Percentiles rank a stretch among this genome's conserved stretches.
Evolutionary conservation across 2,888 invertebrate species (phyloP).

Genomic region (Scaptomyza tumidula): DNA sequence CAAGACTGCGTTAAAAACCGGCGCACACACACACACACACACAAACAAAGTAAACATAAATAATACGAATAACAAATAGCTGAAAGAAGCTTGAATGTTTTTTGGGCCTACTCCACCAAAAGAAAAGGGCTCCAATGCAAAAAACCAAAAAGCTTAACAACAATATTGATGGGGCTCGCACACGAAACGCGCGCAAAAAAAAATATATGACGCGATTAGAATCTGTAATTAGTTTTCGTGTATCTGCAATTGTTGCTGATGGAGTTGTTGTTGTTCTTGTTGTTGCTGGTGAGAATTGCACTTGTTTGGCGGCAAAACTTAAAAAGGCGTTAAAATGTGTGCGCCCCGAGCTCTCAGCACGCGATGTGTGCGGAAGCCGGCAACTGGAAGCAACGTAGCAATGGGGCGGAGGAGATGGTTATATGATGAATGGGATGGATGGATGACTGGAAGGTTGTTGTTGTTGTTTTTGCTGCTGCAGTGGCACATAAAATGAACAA

Average conservation of each 20-base stretch:
- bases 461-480: constrained; percentile 17
- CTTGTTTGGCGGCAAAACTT: constrained; percentile 79
- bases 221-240: constrained; percentile 82
- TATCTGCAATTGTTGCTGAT: constrained; percentile 77
- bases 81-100: too few relatives aligned
- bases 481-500: constrained; percentile 37
- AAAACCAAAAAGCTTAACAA: constrained; percentile 9
- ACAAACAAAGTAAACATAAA: constrained; percentile 60
- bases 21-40: background rate
- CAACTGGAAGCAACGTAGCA: constrained; percentile 35
- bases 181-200: constrained; percentile 66
- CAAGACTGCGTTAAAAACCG: constrained; percentile 56
- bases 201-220: constrained; percentile 82
- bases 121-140: constrained; percentile 10
- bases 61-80: constrained; percentile 57
- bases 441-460: constrained; percentile 11
- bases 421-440: constrained; percentile 53
- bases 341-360: constrained; percentile 61
- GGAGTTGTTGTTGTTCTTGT: constrained; percentile 26
- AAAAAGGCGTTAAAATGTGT: constrained; percentile 81
- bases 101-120: constrained; percentile 5
- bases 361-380: constrained; percentile 68
- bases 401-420: constrained; percentile 11
- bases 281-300: constrained; percentile 71
- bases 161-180: constrained; percentile 78